Conservation (phyloP, 2,888 invertebrate genomes). For the Stomorhina lunata region DNA sequence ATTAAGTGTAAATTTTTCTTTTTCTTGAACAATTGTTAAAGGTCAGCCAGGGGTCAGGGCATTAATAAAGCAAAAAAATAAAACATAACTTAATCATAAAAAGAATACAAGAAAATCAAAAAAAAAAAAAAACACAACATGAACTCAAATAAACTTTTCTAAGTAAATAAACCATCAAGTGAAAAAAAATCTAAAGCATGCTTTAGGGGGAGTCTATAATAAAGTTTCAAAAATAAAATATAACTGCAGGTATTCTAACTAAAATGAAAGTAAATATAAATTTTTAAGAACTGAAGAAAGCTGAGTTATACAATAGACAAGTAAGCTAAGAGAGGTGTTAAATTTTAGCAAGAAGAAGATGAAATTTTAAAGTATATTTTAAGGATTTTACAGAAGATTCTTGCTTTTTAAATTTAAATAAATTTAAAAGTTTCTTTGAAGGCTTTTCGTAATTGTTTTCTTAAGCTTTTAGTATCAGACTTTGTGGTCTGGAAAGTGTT, state of each 20-base stretch:
- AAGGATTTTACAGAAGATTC: not conserved
- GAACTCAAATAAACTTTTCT: slow-evolving; percentile 7
- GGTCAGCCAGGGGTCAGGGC: slow-evolving; percentile 54
- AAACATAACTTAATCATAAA: slow-evolving; percentile 37
- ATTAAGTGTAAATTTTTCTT: not conserved
- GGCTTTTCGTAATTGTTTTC: not conserved
- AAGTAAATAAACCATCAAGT: not conserved
- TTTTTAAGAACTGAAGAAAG: not conserved
- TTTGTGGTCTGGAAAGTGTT: not conserved
- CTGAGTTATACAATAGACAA: not conserved
- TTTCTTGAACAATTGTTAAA: slow-evolving; percentile 26
- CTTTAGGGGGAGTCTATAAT: slow-evolving; percentile 33
- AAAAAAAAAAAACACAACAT: slow-evolving; percentile 17
- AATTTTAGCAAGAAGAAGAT: too few species aligned
- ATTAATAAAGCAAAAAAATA: slow-evolving; percentile 1
- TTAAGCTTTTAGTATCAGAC: not conserved
- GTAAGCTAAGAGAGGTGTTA: not conserved
- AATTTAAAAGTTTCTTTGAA: not conserved
- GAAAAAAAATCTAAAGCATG: slow-evolving; percentile 6
- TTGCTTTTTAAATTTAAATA: not conserved
- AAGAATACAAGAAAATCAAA: not conserved
- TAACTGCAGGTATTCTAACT: slow-evolving; percentile 21
- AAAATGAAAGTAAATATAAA: not conserved
- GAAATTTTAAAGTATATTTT: not conserved
- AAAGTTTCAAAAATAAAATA: slow-evolving; percentile 18